Evolutionary conservation across 37 sponge, comb jelly and placozoan species (phyloP), one percentile per base, ranked within the genome.

Genomic region (Crambe crambe): DNA sequence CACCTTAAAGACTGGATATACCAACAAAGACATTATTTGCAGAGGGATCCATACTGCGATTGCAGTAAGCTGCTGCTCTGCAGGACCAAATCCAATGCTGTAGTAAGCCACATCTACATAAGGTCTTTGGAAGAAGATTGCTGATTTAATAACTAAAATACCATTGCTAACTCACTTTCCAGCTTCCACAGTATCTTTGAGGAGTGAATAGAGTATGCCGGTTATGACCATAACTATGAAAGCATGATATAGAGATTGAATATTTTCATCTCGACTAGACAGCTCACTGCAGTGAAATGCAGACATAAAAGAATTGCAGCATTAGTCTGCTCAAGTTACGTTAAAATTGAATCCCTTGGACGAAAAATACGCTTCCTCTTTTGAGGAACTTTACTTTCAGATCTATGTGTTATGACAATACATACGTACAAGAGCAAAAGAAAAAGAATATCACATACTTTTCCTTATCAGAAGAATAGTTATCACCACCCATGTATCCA

Each of bases 41-140:
- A 94, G 67, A 21, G 74, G 63, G 1, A 70, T 0, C 94, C 94
- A 94, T 2, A 89, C 44, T 15, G 51, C n/a, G 21, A 83, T 3
- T 1, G 83, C 65, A 15, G 37, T 74, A 59, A 86, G 30, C 57
- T 86, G 83, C 42, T 79, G 42, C 21, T 42, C 17, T 15, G 60
- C 56, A 18, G 92, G 84, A 0, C 92, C 92, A 83, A 91, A 91
- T 17, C 81, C 90, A 37, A 42, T 41, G 41, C 74, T 68, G 65
- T 89, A 89, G 65, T 76, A 80, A 23, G 72, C 61, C 42, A 89
- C 38, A 58, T 84, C 84, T 26, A 89, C 66, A 84, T 79, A 75
- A 2, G 77, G 64, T 31, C 90, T 88, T 20, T 17, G 73, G 57
- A 37, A 36, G 22, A 72, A 12, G 26, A 34, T 30, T 8, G 66